A percentile compares a stretch with the other conserved stretches of the same genome.
Evolutionary conservation across 1,140 invertebrate species (phyloP).

Genomic region (Plodia interpunctella): DNA sequence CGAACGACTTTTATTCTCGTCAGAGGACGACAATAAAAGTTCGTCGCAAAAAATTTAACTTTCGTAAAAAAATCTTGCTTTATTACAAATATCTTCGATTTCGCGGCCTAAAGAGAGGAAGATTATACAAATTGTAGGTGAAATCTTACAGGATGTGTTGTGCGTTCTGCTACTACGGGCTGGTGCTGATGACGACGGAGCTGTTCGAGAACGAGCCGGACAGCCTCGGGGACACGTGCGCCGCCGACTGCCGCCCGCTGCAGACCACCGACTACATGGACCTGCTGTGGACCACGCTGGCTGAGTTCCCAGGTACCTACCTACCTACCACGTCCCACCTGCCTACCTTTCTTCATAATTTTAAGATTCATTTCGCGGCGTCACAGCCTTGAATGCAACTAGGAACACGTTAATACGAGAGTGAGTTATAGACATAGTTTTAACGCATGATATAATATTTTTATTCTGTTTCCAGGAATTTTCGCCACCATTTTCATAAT

Average conservation of each 20-base stretch:
- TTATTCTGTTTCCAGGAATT: slow-evolving; percentile 82
- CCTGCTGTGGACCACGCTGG: slow-evolving; percentile 94
- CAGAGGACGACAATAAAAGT: no score
- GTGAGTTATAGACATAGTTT: no score
- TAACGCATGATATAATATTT: neutral
- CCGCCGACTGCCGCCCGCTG: slow-evolving; percentile 85
- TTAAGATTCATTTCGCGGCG: no score
- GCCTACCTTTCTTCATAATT: no score
- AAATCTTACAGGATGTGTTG: slow-evolving; percentile 92
- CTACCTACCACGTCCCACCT: neutral
- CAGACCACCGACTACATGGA: slow-evolving; percentile 94
- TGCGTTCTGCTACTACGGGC: slow-evolving; percentile 97
- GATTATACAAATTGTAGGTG: no score
- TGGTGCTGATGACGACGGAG: slow-evolving; percentile 97
- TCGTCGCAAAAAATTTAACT: no score
- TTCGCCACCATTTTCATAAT: slow-evolving; percentile 95
- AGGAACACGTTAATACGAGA: no score
- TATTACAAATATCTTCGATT: no score
- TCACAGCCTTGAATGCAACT: no score
- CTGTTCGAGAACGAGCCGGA: slow-evolving; percentile 86
- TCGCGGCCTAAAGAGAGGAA: no score
- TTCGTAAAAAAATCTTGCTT: no score
- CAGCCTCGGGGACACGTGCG: slow-evolving; percentile 78
- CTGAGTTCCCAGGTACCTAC: slow-evolving; percentile 92
- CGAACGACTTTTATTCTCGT: no score